phyloP scores from a whole-genome alignment of 2,113 vertebrate genomes.

The Petromus typicus region DNA sequence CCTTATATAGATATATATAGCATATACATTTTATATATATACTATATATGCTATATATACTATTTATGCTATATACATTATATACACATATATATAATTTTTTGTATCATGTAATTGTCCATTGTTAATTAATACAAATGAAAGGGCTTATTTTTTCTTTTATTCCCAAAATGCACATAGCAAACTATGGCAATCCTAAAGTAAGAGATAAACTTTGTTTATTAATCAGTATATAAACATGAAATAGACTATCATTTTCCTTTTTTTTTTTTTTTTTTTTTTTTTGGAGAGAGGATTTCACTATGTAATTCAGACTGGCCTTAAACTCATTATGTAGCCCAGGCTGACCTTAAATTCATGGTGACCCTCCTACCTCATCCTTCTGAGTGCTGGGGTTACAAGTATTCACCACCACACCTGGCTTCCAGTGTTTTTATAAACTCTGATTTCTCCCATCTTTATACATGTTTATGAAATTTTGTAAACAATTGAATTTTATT shows the following conservation, averaged over 20 bases:
- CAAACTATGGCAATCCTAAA: neutral
- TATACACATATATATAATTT: neutral
- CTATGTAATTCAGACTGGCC: too few species aligned
- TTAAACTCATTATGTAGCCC: too few species aligned
- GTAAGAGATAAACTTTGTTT: neutral
- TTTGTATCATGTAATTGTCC: neutral
- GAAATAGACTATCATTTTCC: neutral
- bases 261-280: neutral
- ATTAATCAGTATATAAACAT: neutral
- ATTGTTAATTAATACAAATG: neutral
- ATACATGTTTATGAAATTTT: neutral
- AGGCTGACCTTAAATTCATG: too few species aligned
- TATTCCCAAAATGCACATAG: neutral
- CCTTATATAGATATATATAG: too few species aligned
- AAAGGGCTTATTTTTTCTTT: neutral
- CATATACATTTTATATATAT: too few species aligned
- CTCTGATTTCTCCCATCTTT: neutral
- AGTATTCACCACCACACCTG: too few species aligned
- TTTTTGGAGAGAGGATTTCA: too few species aligned
- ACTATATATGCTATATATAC: neutral
- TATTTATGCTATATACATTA: too few species aligned
- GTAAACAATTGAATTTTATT: neutral
- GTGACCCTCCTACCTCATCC: too few species aligned
- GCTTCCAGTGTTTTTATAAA: neutral
- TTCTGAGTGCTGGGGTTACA: too few species aligned